A percentile compares a stretch with the other conserved stretches of the same genome.
Conservation (phyloP, 2,113 vertebrate species). For the human region DNA sequence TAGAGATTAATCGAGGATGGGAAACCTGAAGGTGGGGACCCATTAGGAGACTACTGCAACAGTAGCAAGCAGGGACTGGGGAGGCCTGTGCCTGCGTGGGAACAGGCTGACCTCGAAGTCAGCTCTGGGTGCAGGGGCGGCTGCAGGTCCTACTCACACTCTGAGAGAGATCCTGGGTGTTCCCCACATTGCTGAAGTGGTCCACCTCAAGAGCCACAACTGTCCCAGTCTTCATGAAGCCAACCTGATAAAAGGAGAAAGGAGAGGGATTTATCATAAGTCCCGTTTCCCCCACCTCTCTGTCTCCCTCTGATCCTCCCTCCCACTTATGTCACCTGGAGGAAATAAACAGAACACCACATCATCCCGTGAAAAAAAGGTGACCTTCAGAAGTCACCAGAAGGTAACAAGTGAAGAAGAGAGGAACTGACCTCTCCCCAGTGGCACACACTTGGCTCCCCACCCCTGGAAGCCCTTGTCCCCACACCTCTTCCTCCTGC, state of each 20-base stretch:
- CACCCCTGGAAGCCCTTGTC: no score
- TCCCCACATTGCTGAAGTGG: slow-evolving; percentile 92
- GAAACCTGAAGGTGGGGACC: neutral
- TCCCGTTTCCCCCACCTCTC: neutral
- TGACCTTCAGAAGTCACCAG: neutral
- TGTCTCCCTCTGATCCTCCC: neutral
- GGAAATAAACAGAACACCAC: neutral
- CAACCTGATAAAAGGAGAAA: slow-evolving; percentile 87
- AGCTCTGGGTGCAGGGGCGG: fast-evolving
- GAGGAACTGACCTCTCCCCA: neutral
- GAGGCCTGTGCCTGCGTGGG: neutral
- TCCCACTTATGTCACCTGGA: neutral
- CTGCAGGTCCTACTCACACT: slow-evolving; percentile 84
- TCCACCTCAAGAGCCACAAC: slow-evolving; percentile 91
- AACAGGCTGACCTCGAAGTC: neutral
- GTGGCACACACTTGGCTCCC: fast-evolving
- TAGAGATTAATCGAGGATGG: neutral
- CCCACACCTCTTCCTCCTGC: neutral
- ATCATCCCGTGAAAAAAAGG: neutral
- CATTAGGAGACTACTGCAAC: neutral
- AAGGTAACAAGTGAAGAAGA: neutral
- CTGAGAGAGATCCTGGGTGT: slow-evolving; percentile 91
- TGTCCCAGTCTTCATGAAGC: slow-evolving; percentile 91
- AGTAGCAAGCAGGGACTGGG: neutral
- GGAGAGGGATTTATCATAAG: neutral